These are phyloP conservation scores for Serranus cabrilla DNA, from an alignment of 2,797 vertebrate genomes.

Conservation along the genomic window DNA sequence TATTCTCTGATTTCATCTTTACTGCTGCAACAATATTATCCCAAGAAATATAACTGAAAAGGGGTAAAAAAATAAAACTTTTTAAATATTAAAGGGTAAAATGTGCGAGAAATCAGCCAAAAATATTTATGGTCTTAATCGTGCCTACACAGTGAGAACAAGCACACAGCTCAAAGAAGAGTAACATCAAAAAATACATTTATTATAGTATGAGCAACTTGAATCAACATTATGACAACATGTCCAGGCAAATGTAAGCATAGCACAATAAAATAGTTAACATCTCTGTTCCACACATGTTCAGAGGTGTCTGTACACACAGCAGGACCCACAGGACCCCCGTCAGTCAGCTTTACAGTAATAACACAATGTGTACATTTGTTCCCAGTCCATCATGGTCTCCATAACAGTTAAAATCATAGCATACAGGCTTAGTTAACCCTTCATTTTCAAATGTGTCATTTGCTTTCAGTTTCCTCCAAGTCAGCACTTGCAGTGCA, in stretches of 20 bases:
- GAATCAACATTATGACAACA: slow-evolving; percentile 42
- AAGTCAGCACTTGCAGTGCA: background rate
- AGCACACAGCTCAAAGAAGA: background rate
- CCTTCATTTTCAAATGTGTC: background rate
- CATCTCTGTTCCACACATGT: slow-evolving; percentile 6
- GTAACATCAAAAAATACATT: slow-evolving; percentile 60
- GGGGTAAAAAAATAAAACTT: no score
- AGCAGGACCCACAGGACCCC: background rate
- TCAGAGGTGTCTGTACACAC: background rate
- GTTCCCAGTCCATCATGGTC: background rate
- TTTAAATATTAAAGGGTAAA: no score
- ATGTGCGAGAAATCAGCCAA: background rate
- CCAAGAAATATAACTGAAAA: background rate
- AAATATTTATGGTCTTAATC: background rate
- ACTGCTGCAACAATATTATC: background rate
- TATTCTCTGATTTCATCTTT: slow-evolving; percentile 3
- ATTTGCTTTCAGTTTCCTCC: background rate
- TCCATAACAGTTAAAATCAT: background rate
- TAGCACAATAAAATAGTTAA: slow-evolving; percentile 27
- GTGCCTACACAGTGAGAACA: background rate
- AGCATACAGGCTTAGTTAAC: background rate
- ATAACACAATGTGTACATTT: background rate
- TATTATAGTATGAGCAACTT: slow-evolving; percentile 53
- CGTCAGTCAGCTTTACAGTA: background rate
- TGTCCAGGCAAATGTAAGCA: slow-evolving; percentile 48